These are phyloP conservation scores for Sphyrna mokarran DNA, from an alignment of 2,113 vertebrate genomes.

Conservation along the genomic window DNA sequence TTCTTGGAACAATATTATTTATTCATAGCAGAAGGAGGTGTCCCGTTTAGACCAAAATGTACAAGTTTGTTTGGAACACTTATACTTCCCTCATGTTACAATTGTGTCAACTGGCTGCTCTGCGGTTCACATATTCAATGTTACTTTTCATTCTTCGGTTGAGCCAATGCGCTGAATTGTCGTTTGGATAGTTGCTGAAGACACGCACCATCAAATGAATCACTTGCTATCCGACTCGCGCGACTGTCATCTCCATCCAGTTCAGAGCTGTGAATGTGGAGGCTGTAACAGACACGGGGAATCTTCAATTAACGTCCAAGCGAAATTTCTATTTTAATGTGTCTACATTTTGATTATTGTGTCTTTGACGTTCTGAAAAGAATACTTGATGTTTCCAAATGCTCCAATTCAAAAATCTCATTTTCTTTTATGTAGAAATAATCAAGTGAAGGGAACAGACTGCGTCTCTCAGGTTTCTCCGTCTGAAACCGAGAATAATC, in stretches of 20 bases:
- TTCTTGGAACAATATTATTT: neutral
- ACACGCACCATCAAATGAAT: neutral
- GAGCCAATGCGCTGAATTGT: neutral
- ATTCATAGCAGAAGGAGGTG: neutral
- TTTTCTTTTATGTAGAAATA: neutral
- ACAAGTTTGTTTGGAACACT: neutral
- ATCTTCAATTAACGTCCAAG: neutral
- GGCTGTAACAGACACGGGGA: neutral
- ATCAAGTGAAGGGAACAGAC: neutral
- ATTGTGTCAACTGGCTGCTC: neutral
- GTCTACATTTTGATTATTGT: neutral
- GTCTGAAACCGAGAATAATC: neutral
- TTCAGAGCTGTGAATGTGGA: neutral
- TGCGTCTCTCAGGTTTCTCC: no score
- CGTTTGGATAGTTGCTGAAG: neutral
- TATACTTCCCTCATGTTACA: neutral
- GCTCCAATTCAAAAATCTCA: neutral
- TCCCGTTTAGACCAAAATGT: neutral
- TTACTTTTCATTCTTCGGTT: neutral
- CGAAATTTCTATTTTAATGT: neutral
- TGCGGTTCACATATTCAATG: neutral
- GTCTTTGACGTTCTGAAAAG: neutral
- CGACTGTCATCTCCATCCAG: rapidly evolving
- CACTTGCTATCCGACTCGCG: neutral
- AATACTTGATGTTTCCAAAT: neutral